Evolutionary conservation across 2,797 vertebrate species (phyloP).

Genomic region (Astyanax mexicanus): DNA sequence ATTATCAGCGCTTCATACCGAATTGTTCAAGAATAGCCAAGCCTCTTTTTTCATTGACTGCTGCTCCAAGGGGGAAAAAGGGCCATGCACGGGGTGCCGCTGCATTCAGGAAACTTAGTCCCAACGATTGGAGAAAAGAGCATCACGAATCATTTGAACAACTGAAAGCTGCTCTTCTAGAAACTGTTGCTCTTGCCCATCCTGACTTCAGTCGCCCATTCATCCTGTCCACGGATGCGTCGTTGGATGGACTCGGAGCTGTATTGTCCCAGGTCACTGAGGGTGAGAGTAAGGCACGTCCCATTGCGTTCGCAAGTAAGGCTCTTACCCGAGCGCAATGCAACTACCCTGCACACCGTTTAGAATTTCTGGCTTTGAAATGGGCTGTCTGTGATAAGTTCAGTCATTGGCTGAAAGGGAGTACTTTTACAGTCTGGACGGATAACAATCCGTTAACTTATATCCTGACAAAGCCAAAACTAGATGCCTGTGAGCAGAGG

Average conservation of each 20-base stretch:
- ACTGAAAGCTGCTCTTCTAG: neutral
- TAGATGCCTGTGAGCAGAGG: neutral
- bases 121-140: constrained; percentile 20
- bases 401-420: constrained; percentile 37
- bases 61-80: neutral
- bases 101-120: neutral
- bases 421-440: neutral
- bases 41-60: constrained; percentile 10
- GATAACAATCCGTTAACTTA: neutral
- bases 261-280: neutral
- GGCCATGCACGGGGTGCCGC: neutral
- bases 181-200: neutral
- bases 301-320: too few species aligned
- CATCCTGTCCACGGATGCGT: constrained; percentile 24
- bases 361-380: too few species aligned
- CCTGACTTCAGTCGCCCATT: constrained; percentile 20
- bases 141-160: neutral
- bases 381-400: too few species aligned
- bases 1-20: constrained; percentile 34
- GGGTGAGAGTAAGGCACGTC: neutral
- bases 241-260: neutral
- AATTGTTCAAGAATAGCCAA: constrained; percentile 16
- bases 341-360: too few species aligned
- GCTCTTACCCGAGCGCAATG: too few species aligned
- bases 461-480: neutral